These are phyloP conservation scores for Lepidochitona cinerea DNA, from an alignment of 2,888 invertebrate genomes.

Conservation along the genomic window DNA sequence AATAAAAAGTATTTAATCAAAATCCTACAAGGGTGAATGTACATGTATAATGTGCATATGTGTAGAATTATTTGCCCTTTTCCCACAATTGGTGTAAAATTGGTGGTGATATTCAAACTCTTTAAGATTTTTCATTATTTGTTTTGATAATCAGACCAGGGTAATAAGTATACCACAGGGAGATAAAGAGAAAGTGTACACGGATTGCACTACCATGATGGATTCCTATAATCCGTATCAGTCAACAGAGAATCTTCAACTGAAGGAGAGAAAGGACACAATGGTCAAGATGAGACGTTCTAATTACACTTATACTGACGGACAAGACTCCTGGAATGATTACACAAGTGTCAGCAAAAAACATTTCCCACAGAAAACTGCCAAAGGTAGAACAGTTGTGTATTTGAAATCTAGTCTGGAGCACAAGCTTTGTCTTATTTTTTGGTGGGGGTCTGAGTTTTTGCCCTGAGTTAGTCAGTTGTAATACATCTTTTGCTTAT, in stretches of 20 bases:
- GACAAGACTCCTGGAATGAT: constrained; percentile 54
- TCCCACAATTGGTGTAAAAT: too few species aligned
- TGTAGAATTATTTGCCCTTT: too few species aligned
- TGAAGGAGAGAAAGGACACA: constrained; percentile 43
- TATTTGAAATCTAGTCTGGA: too few species aligned
- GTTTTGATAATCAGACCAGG: constrained; percentile 58
- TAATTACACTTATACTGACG: constrained; percentile 59
- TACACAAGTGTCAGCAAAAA: constrained; percentile 48
- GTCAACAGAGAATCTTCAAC: background rate
- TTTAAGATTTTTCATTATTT: too few species aligned
- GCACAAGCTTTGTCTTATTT: too few species aligned
- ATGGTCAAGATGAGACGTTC: constrained; percentile 50
- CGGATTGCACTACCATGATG: constrained; percentile 52
- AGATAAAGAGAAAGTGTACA: constrained; percentile 51
- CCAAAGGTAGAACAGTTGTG: too few species aligned
- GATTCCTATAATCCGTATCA: constrained; percentile 37
- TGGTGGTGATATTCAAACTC: too few species aligned
- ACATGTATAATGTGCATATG: too few species aligned
- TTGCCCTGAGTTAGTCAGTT: too few species aligned
- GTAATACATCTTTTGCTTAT: too few species aligned
- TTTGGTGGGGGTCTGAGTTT: constrained; percentile 36
- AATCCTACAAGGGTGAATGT: too few species aligned
- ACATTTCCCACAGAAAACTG: constrained; percentile 30
- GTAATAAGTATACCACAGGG: constrained; percentile 63
- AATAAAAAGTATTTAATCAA: too few species aligned